phyloP scores from a whole-genome alignment of 2,797 vertebrate species.

The Siniperca undulata region DNA sequence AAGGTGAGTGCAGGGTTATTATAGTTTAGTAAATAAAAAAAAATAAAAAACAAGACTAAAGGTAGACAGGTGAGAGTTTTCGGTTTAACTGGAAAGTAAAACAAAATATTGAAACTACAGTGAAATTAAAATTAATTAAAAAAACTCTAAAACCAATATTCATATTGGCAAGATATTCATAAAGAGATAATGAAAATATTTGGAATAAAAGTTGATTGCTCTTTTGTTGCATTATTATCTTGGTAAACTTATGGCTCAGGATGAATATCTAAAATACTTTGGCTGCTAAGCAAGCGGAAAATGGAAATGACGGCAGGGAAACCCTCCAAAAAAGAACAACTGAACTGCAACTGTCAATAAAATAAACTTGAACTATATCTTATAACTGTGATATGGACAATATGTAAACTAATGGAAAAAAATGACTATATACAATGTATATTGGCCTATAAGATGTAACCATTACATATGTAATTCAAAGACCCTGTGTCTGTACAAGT shows the following conservation, averaged over 20 bases:
- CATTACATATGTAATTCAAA: background rate
- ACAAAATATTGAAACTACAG: background rate
- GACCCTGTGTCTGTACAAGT: background rate
- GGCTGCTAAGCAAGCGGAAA: background rate
- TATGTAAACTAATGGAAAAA: background rate
- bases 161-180: background rate
- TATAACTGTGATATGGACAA: background rate
- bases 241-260: background rate
- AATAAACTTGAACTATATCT: background rate
- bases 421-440: background rate
- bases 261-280: background rate
- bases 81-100: background rate
- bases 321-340: background rate
- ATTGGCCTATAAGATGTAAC: background rate
- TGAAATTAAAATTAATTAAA: background rate
- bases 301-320: background rate
- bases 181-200: background rate
- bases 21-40: slow-evolving; percentile 32
- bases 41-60: slow-evolving; percentile 7
- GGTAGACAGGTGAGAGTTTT: background rate
- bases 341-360: no score
- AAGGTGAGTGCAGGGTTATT: slow-evolving; percentile 53
- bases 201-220: background rate
- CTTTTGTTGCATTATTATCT: background rate
- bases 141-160: background rate